Percentiles rank a stretch among this genome's conserved stretches.
phyloP scores from a whole-genome alignment of 1,140 invertebrate species.

The Condylostylus longicornis region DNA sequence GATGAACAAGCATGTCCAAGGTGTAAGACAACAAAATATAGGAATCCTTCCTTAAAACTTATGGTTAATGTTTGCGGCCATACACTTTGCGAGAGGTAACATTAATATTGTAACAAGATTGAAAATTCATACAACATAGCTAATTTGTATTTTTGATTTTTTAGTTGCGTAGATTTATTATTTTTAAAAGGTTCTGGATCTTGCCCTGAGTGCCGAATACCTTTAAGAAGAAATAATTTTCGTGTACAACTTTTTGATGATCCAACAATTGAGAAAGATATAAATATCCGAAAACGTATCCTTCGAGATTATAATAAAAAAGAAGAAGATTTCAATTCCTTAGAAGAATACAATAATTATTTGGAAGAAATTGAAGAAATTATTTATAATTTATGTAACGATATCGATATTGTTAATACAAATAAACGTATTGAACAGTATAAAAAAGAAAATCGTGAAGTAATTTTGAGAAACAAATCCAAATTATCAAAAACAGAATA shows the following conservation, averaged over 20 bases:
- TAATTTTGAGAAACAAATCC: constrained; percentile 75
- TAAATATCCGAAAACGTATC: constrained; percentile 83
- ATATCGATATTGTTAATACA: constrained; percentile 78
- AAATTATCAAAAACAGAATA: constrained; percentile 40
- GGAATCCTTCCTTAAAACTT: constrained; percentile 91
- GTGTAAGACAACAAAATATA: constrained; percentile 96
- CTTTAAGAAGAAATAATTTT: constrained; percentile 78
- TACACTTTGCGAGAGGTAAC: constrained; percentile 92
- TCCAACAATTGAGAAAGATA: constrained; percentile 89
- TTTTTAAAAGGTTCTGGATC: constrained; percentile 62
- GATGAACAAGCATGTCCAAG: constrained; percentile 87
- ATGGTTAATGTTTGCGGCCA: constrained; percentile 98
- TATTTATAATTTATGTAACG: constrained; percentile 82
- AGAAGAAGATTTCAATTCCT: constrained; percentile 69
- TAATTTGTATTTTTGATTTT: too few species aligned
- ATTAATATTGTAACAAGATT: neutral
- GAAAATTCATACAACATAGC: too few species aligned
- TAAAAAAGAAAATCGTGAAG: constrained; percentile 82
- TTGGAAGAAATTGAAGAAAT: constrained; percentile 82
- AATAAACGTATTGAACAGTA: constrained; percentile 88
- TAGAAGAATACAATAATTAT: constrained; percentile 85
- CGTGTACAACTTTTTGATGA: constrained; percentile 93
- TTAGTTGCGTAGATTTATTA: constrained; percentile 24
- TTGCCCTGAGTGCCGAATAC: constrained; percentile 82
- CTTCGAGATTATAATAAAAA: constrained; percentile 84